Conservation (phyloP, 2,113 vertebrate species). For the Aphyosemion australe region DNA sequence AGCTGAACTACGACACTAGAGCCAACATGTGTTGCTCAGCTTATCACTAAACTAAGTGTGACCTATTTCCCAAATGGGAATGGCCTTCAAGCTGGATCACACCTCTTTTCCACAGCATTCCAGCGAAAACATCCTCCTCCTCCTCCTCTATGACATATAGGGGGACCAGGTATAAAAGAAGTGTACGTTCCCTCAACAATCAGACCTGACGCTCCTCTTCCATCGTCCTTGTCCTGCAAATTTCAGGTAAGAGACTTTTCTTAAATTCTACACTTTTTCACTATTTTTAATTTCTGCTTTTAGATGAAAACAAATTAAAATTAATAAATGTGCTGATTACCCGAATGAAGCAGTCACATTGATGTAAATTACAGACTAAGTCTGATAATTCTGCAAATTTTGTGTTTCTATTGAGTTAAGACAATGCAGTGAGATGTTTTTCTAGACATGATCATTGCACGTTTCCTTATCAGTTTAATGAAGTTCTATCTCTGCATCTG, state of each 20-base stretch:
- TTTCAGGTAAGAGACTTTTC: constrained; percentile 52
- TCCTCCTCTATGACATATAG: constrained; percentile 51
- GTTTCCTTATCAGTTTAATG: constrained; percentile 39
- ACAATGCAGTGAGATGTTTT: not conserved
- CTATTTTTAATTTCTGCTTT: not conserved
- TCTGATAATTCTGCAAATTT: not conserved
- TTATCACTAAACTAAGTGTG: constrained; percentile 51
- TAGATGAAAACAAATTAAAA: not conserved
- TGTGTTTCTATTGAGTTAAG: not conserved
- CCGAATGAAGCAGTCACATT: not conserved
- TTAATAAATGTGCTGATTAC: not conserved
- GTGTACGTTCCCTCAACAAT: constrained; percentile 25
- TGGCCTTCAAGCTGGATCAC: constrained; percentile 54
- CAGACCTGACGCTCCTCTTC: constrained; percentile 24
- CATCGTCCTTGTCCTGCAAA: constrained; percentile 3
- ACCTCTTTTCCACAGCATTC: constrained; percentile 58
- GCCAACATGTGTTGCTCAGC: constrained; percentile 26
- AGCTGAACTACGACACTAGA: constrained; percentile 29
- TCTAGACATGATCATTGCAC: constrained; percentile 4
- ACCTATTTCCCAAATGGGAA: constrained; percentile 51
- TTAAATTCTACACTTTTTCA: not conserved
- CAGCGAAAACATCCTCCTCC: constrained; percentile 58
- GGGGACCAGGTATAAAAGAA: constrained; percentile 71
- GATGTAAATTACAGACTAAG: not conserved
- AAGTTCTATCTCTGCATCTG: constrained; percentile 65